Base-by-base conservation (phyloP, 2,113 vertebrate genomes). In the Elaphurus davidianus region DNA sequence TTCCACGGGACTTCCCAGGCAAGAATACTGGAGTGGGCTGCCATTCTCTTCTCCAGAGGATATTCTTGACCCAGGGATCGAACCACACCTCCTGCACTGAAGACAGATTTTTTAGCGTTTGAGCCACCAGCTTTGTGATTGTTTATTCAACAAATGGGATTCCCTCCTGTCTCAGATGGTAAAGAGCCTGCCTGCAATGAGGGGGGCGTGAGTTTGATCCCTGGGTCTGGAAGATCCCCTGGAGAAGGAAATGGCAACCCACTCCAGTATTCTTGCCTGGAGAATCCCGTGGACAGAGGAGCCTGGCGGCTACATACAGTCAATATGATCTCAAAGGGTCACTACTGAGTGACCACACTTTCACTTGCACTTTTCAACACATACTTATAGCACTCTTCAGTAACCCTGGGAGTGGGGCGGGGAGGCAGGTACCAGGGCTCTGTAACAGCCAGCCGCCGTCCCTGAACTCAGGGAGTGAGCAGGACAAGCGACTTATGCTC, bases 61-160 rank as follows among this genome's bases (percentile, higher is more conserved):
- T 43, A 25, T 14, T 27, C 36, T 12, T 27, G 6, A 43, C 21
- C 71, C 12, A 4, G 6, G 12, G 23, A 43, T 43, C 3, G 0
- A 43, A 76, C 23, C 36, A 74, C 36, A 43, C 36, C 23, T 76
- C 71, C 36, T 43, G 10, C 71, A 43, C 0, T 76, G 3, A 40
- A 76, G 71, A 43, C 36, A 43, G 71, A 76, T 76, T 76, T 36
- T 76, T 43, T 14, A 43, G 21, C 0, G 0, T 27, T 23, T 10
- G 71, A 76, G 71, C 36, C 36, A 43, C 12, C 10, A 76, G 3
- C 67, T 71, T 71, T 40, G 67, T 71, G n/a, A 40, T 71, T 40
- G 36, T 36, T 71, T 36, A 36, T 71, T 71, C 67, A 71, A 19
- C 64, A 71, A 71, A n/a, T 40, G n/a, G n/a, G 67, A 11, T 40